A percentile compares a stretch with the other conserved stretches of the same genome.
These are phyloP conservation scores for Matsumyia berberina DNA, from an alignment of 2,888 invertebrate genomes.

Conservation along the genomic window DNA sequence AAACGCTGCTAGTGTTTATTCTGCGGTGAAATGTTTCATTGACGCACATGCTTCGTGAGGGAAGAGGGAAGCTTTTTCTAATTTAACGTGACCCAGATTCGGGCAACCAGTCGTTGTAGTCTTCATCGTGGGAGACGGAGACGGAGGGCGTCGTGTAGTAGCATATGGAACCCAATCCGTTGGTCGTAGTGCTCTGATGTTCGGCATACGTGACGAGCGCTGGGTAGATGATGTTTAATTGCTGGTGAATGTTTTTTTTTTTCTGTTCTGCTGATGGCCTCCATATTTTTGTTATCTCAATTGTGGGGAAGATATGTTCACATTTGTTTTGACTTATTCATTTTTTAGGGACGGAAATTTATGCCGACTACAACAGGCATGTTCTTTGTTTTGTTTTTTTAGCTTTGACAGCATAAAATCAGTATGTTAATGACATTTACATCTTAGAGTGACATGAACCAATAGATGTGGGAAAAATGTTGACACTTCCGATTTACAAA, in stretches of 20 bases:
- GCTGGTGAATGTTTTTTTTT: conserved; percentile 44
- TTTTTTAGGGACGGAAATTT: background rate
- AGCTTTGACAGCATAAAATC: conserved; percentile 9
- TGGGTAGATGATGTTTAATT: conserved; percentile 55
- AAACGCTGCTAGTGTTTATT: conserved; percentile 30
- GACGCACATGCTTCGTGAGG: conserved; percentile 45
- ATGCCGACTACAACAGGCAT: background rate
- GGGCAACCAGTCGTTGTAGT: conserved; percentile 8
- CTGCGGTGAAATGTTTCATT: conserved; percentile 61
- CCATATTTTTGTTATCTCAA: conserved; percentile 69
- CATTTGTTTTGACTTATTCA: conserved; percentile 6
- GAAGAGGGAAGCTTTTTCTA: conserved; percentile 59
- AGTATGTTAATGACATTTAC: conserved; percentile 5
- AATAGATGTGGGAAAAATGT: background rate
- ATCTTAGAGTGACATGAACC: background rate
- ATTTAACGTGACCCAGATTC: conserved; percentile 71
- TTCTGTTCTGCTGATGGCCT: conserved; percentile 49
- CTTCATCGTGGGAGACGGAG: conserved; percentile 19
- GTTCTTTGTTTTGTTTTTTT: conserved; percentile 43
- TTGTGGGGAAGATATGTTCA: conserved; percentile 38
- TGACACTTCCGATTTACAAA: conserved; percentile 9
- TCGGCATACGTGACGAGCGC: conserved; percentile 64
- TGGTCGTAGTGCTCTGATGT: conserved; percentile 43
- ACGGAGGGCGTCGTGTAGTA: conserved; percentile 5
- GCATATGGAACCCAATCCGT: conserved; percentile 55